Evolutionary conservation across 2,797 vertebrate species (phyloP), one percentile per base, ranked within the genome.

Genomic region (Heterohyrax brucei): DNA sequence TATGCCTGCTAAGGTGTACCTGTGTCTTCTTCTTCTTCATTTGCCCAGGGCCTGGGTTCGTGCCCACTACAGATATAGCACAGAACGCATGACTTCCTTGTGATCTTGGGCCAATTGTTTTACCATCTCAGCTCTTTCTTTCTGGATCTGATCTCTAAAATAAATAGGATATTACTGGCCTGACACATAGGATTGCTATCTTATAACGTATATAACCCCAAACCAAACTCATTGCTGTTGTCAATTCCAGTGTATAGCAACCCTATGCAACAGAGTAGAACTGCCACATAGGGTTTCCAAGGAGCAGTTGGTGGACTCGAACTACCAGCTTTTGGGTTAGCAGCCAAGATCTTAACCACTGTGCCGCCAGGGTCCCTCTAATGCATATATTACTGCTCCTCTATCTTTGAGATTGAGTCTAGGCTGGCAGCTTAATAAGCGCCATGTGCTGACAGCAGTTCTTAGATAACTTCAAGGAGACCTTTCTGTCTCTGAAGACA

Each of bases 401-500:
- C 59, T 33, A 79, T 19, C 88, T 79, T 72, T 39, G 56, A 77
- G 48, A 72, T 12, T 26, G 53, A 53, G 3, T 39, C 75, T 10
- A 10, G 72, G 66, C 13, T 19, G 3, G 21, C 24, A 5, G 22
- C 28, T 92, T 66, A 33, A 73, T 10, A 53, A 59, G 39, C 2
- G 1, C 4, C 12, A 46, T 24, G 50, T 61, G 53, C 68, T 91
- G 44, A 93, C 62, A 93, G 53, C 16, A 56, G 64, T 75, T 84
- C 72, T 70, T 75, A 33, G 62, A 83, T 82, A 39, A 83, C 87
- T 50, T 94, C 62, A 86, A 89, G 80, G 66, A 19, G 33, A 26
- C 24, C 68, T 93, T 76, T 85, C 87, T 73, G 39, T 78, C 66
- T 91, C 28, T 24, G 70, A 79, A 44, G 68, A 81, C 88, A 80